Conservation (phyloP, 1,140 invertebrate genomes). For the Pararge aegeria region DNA sequence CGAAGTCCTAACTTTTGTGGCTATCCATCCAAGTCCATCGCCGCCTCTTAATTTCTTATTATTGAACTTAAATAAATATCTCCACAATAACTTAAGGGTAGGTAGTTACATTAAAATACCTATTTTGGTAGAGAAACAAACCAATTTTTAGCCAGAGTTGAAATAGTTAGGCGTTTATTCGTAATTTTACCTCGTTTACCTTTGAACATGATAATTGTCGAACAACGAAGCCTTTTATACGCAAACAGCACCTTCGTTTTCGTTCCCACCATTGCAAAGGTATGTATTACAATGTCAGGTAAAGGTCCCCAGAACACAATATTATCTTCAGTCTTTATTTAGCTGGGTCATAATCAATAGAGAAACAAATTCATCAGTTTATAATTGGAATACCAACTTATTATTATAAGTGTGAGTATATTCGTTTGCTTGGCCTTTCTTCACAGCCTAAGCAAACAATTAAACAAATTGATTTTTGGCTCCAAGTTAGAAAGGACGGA, state of each 20-base stretch:
- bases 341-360: not conserved
- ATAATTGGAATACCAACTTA: too few relatives aligned
- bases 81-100: too few relatives aligned
- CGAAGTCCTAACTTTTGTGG: too few relatives aligned
- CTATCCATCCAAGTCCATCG: too few relatives aligned
- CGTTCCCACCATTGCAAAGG: slow-evolving; percentile 21
- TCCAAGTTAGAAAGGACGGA: too few relatives aligned
- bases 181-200: not conserved
- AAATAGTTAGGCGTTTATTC: not conserved
- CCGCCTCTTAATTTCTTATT: too few relatives aligned
- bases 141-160: not conserved
- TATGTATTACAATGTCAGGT: slow-evolving; percentile 27
- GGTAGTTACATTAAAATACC: not conserved
- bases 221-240: slow-evolving; percentile 16
- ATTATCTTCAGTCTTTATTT: slow-evolving; percentile 5
- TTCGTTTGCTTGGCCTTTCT: too few relatives aligned
- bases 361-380: too few relatives aligned
- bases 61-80: too few relatives aligned
- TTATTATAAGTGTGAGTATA: too few relatives aligned
- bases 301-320: slow-evolving; percentile 10
- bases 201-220: slow-evolving; percentile 8
- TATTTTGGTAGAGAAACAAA: not conserved
- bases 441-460: too few relatives aligned
- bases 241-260: slow-evolving; percentile 7
- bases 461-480: too few relatives aligned